A percentile compares a stretch with the other conserved stretches of the same genome.
Conservation (phyloP, 1,140 invertebrate genomes). For the Heliconius hewitsoni region DNA sequence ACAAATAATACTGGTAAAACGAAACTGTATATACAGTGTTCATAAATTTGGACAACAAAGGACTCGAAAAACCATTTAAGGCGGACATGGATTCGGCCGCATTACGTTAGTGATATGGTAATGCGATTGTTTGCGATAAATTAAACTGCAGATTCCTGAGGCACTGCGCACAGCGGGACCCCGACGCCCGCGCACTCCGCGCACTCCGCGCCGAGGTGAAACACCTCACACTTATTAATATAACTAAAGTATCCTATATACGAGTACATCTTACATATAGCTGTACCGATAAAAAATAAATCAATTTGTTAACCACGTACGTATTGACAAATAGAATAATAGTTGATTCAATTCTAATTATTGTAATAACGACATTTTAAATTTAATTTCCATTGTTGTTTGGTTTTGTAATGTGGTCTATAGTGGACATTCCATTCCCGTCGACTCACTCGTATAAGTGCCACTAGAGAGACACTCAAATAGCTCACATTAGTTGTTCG, state of each 20-base stretch:
- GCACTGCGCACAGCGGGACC: slow-evolving; percentile 63
- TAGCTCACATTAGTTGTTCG: slow-evolving; percentile 39
- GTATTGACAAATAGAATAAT: background rate
- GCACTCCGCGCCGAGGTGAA: slow-evolving; percentile 59
- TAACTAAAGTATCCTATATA: slow-evolving; percentile 45
- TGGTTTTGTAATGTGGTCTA: slow-evolving; percentile 50
- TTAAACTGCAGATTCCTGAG: slow-evolving; percentile 65
- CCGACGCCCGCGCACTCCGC: slow-evolving; percentile 66
- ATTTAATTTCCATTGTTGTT: background rate
- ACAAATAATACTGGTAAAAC: slow-evolving; percentile 60
- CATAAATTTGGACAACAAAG: slow-evolving; percentile 78
- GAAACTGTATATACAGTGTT: slow-evolving; percentile 65
- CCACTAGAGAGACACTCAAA: slow-evolving; percentile 38
- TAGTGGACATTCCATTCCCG: slow-evolving; percentile 29
- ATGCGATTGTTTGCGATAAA: slow-evolving; percentile 80
- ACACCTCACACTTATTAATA: slow-evolving; percentile 66
- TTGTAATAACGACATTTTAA: background rate
- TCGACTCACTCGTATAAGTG: slow-evolving; percentile 47
- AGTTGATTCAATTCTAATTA: background rate
- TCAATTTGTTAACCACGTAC: background rate
- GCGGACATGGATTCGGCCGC: slow-evolving; percentile 65
- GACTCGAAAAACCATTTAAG: slow-evolving; percentile 76
- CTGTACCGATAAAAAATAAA: background rate
- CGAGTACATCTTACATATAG: background rate
- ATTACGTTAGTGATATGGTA: slow-evolving; percentile 79